Evolutionary conservation across 1,140 invertebrate species (phyloP), one percentile per base, ranked within the genome.

Genomic region (Drosophila persimilis): DNA sequence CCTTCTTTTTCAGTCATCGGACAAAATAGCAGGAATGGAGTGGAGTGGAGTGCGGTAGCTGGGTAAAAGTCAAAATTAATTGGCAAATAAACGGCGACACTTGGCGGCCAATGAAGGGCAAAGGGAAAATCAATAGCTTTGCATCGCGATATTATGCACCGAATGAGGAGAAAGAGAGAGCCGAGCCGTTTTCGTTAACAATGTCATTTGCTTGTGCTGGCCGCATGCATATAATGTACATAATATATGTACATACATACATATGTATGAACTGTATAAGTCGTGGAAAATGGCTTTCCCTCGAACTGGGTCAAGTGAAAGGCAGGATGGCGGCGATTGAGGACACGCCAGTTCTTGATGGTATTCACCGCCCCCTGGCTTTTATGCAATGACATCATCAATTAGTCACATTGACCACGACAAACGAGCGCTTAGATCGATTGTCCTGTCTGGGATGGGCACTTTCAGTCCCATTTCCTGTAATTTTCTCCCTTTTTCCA

Each of bases 21-120:
- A 39, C 35, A 13, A 39, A 39, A 39, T 13, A 39, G 35, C 11
- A 39, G 11, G 35, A 39, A 0, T 39, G 35, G 4, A 13, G 11
- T 13, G 70, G 52, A 73, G 41, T 52, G 46, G 41, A 8, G 31
- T 31, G 52, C 56, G 29, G 41, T 69, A 65, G 59, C 62, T 86
- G 57, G 77, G 81, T 69, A 80, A 80, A 69, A 86, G 80, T 59
- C 66, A 72, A 69, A 77, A 59, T 80, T 85, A 85, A 81, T 88
- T 86, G 70, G 50, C 46, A 13, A 45, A 51, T 51, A 72, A 73
- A 62, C 47, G 54, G 29, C 39, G 55, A 24, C 47, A 51, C 26
- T 29, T 51, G 51, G 56, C 17, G 56, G 20, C 13, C 20, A 44
- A 29, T 54, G 52, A 62, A 46, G 70, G 70, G 63, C 54, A 63